phyloP scores from a whole-genome alignment of 1,140 invertebrate genomes.

The Diorhabda sublineata region DNA sequence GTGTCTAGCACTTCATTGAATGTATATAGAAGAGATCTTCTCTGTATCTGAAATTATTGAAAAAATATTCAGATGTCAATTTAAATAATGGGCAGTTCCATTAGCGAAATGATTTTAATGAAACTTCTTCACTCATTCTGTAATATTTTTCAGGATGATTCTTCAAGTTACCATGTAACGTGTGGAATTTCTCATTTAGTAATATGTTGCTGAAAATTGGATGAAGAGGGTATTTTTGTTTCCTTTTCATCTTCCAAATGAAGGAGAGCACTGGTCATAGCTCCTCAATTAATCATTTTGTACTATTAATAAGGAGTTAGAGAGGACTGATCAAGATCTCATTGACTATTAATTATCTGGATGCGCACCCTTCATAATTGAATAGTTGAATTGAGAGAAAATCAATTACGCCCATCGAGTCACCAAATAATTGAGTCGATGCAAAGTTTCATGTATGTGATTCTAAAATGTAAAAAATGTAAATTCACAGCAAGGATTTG shows the following conservation, averaged over 20 bases:
- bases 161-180: background rate
- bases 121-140: background rate
- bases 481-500: too few species aligned
- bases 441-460: too few species aligned
- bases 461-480: too few species aligned
- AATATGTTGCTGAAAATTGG: background rate
- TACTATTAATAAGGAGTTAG: background rate
- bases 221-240: background rate
- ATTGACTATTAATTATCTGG: background rate
- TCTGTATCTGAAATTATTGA: background rate
- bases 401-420: background rate
- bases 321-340: background rate
- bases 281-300: background rate
- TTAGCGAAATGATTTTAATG: background rate
- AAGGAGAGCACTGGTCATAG: background rate
- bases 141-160: background rate
- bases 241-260: background rate
- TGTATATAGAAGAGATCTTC: background rate
- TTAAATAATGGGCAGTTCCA: background rate
- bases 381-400: background rate
- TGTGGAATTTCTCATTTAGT: background rate
- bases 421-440: too few species aligned
- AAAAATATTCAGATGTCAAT: background rate
- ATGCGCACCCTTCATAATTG: background rate
- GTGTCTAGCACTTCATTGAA: too few species aligned